Evolutionary conservation across 1,140 invertebrate genomes (phyloP), one percentile per base, ranked within the genome.

Genomic region (Hylaeus anthracinus): DNA sequence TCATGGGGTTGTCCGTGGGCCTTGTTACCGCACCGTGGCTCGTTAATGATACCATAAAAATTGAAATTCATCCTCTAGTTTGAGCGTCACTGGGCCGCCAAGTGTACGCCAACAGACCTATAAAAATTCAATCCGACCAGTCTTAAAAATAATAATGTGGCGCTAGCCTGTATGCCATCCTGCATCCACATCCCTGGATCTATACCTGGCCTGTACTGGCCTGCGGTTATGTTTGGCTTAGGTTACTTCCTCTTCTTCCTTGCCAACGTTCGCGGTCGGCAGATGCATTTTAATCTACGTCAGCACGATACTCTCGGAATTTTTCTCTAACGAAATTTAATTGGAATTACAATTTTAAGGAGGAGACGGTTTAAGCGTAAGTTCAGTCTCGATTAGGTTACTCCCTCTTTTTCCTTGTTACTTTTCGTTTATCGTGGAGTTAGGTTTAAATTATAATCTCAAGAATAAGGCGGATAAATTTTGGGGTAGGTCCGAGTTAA

Each of bases 121-220:
- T 89, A 89, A 89, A 89, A 88, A 89, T 89, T 89, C 88, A 89
- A 88, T 89, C 85, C 85, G 70, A 75, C 81, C 82, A 86, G 82
- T 81, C 86, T 87, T 88, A 85, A 87, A 88, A 89, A 89, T 89
- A 88, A 89, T 89, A 89, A 89, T 75, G 87, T 81, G 86, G 72
- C 87, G 84, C 85, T 88, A 80, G 81, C 72, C 81, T 83, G 76
- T 86, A 85, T 56, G 80, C 67, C 76, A 74, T 82, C 70, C 82
- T 74, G 78, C 64, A 70, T 82, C 81, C 73, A 58, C 77, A 84
- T 70, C 72, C 61, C 73, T 76, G 63, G 85, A 75, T 72, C 72
- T 78, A 73, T 51, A 67, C 12, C 15, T 37, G 66, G 65, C n/a
- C 78, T 80, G 71, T 64, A 39, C 71, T 73, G 60, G 48, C 65